phyloP scores from a whole-genome alignment of 2,888 invertebrate genomes.

The Globia sparganii region DNA sequence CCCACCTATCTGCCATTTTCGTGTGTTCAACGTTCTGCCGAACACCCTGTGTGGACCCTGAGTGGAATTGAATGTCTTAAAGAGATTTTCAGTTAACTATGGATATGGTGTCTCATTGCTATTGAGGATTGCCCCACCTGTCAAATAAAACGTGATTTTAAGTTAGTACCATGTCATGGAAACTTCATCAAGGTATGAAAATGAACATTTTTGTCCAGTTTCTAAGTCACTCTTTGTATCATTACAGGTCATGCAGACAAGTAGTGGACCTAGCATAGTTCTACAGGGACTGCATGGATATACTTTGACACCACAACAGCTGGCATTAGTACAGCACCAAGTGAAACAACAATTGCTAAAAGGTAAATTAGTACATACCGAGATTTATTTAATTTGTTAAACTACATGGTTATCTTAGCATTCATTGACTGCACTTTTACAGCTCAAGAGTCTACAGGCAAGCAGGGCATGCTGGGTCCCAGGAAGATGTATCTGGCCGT shows the following conservation, averaged over 20 bases:
- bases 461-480: constrained; percentile 95
- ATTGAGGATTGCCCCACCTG: not conserved
- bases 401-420: constrained; percentile 50
- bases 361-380: constrained; percentile 89
- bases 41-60: no score
- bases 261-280: constrained; percentile 96
- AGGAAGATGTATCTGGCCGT: constrained; percentile 96
- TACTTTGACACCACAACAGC: constrained; percentile 95
- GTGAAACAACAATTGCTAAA: constrained; percentile 96
- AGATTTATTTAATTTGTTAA: constrained; percentile 26
- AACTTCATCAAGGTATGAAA: not conserved
- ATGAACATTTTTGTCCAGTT: not conserved
- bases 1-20: no score
- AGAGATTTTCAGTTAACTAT: not conserved
- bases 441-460: constrained; percentile 96
- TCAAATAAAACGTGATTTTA: not conserved
- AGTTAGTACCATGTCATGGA: not conserved
- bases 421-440: constrained; percentile 72
- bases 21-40: no score
- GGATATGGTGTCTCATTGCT: not conserved
- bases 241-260: constrained; percentile 94
- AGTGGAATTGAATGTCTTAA: not conserved
- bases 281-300: constrained; percentile 96
- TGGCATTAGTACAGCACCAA: constrained; percentile 96
- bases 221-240: constrained; percentile 20